Base-by-base conservation (phyloP, 2,113 vertebrate species). In the Percina caprodes region DNA sequence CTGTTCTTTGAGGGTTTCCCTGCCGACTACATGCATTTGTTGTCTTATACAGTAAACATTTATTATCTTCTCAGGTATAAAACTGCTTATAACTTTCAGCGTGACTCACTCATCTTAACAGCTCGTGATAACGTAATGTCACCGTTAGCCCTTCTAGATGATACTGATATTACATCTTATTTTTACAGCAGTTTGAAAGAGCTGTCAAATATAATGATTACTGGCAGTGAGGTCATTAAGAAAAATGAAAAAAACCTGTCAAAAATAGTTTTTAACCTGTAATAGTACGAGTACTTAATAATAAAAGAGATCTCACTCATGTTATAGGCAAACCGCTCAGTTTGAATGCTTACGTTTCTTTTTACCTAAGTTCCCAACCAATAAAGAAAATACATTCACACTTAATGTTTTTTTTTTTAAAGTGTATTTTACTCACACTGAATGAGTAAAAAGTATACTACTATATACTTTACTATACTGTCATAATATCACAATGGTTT, bases 1-100 rank as follows among this genome's bases (percentile, higher is more conserved):
- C 69, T 62, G 65, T 30, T 73, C 35, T 80, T 58, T 79, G 30
- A 86, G 46, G 15, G 42, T 72, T 74, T 71, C 73, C 61, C 74
- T 72, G 16, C 68, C 66, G 68, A 26, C 68, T 74, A 9, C 52
- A 77, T 54, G 62, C 56, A 52, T 72, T 75, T 70, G 39, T 78
- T 52, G 35, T 71, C 35, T 49, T 24, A 26, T 39, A 71, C 56
- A 26, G 23, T 73, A 52, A 66, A 80, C 72, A 78, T 42, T 30
- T 30, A 16, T 84, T 61, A 60, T 66, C 67, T 61, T 35, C 35
- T 74, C 52, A 5, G 54, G 30, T 39, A 66, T 45, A 77, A 61
- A 81, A 69, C 42, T 42, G 24, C 42, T 26, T 39, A 4, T 52
- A 72, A 80, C 46, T 52, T 48, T 66, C 15, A 39, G 16, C n/a